Percentiles rank a stretch among this genome's conserved stretches.
Evolutionary conservation across 2,888 invertebrate genomes (phyloP).

Genomic region (Calameuta pallipes): DNA sequence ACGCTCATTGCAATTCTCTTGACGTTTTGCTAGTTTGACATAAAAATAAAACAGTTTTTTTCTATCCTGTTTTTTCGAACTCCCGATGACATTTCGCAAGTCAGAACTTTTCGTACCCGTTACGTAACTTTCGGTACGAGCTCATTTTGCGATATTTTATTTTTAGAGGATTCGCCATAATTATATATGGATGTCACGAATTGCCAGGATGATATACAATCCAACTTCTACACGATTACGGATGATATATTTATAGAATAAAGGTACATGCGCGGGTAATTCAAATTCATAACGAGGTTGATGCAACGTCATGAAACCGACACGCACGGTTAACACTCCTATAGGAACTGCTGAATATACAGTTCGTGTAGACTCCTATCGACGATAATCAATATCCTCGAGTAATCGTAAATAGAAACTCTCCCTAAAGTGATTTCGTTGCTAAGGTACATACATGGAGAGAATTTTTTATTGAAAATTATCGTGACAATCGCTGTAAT

Average conservation of each 20-base stretch:
- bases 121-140: not conserved
- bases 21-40: too few relatives aligned
- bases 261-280: not conserved
- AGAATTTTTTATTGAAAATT: too few relatives aligned
- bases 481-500: too few relatives aligned
- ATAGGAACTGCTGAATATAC: not conserved
- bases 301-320: not conserved
- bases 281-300: constrained; percentile 1
- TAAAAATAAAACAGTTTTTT: not conserved
- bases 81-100: not conserved
- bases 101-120: not conserved
- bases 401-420: not conserved
- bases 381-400: not conserved
- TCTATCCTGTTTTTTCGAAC: not conserved
- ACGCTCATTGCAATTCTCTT: not conserved
- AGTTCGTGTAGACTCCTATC: not conserved
- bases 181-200: not conserved
- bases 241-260: not conserved
- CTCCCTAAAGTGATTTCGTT: not conserved
- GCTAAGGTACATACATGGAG: not conserved
- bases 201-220: not conserved
- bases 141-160: not conserved
- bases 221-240: not conserved
- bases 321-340: not conserved
- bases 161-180: not conserved